Conservation (phyloP, 2,797 vertebrate species). For the Podarcis siculus region DNA sequence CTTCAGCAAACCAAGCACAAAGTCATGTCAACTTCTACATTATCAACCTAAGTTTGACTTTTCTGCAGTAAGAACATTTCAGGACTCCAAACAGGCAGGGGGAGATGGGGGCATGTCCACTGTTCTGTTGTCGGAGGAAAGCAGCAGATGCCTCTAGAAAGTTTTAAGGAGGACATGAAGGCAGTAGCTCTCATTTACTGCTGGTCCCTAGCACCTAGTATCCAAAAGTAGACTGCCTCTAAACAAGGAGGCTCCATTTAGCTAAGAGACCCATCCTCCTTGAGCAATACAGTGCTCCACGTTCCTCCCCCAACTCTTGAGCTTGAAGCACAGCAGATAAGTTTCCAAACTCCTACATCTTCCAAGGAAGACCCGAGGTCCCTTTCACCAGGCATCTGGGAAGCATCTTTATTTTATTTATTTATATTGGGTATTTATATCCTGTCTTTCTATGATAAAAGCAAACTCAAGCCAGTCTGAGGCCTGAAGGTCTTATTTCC, state of each 20-base stretch:
- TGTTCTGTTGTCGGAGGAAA: too few relatives aligned
- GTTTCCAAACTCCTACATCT: not conserved
- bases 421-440: not conserved
- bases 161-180: not conserved
- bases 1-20: not conserved
- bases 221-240: not conserved
- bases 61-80: not conserved
- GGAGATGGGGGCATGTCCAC: not conserved
- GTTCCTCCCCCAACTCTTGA: not conserved
- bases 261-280: too few relatives aligned
- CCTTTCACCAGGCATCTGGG: not conserved
- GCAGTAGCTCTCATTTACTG: too few relatives aligned
- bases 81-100: constrained; percentile 7
- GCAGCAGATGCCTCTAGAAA: not conserved
- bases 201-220: too few relatives aligned
- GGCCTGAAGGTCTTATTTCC: not conserved
- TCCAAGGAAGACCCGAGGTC: not conserved
- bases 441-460: not conserved
- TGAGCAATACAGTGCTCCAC: not conserved
- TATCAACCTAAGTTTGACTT: not conserved
- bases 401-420: not conserved
- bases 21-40: not conserved
- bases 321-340: not conserved
- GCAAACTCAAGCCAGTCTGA: not conserved
- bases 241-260: not conserved